Evolutionary conservation across 2,888 invertebrate genomes (phyloP).

Genomic region (Cynaeus angustus): DNA sequence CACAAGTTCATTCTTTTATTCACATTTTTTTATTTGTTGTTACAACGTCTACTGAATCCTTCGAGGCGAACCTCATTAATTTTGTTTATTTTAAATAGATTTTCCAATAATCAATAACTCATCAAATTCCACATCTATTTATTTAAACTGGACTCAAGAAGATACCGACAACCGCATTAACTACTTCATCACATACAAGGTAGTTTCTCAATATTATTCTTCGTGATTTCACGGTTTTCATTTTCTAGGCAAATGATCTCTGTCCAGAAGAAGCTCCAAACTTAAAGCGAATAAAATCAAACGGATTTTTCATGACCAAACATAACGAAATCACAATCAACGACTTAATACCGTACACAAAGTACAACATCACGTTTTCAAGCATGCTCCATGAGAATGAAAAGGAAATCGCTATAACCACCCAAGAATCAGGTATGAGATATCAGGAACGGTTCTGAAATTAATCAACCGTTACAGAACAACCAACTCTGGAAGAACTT

Average conservation of each 20-base stretch:
- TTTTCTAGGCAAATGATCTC: slow-evolving; percentile 62
- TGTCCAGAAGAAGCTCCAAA: slow-evolving; percentile 58
- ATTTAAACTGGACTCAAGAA: slow-evolving; percentile 60
- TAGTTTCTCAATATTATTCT: slow-evolving; percentile 40
- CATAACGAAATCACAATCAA: slow-evolving; percentile 60
- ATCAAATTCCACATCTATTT: slow-evolving; percentile 59
- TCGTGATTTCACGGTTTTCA: not conserved
- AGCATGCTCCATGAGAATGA: slow-evolving; percentile 63
- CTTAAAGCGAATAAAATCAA: slow-evolving; percentile 62
- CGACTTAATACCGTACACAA: slow-evolving; percentile 65
- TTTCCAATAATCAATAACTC: slow-evolving; percentile 57
- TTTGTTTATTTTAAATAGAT: slow-evolving; percentile 51
- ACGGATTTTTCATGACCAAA: slow-evolving; percentile 64
- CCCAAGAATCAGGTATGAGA: slow-evolving; percentile 62
- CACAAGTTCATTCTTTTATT: too few relatives aligned
- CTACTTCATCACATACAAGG: slow-evolving; percentile 63
- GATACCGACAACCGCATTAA: slow-evolving; percentile 59
- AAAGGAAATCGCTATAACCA: slow-evolving; percentile 56
- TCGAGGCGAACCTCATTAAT: too few relatives aligned
- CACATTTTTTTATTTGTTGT: too few relatives aligned
- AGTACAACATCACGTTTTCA: slow-evolving; percentile 64
- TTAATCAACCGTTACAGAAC: slow-evolving; percentile 53
- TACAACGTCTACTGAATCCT: too few relatives aligned
- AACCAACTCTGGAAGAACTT: slow-evolving; percentile 62
- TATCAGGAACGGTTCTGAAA: not conserved